These are phyloP conservation scores for Pan paniscus DNA, from an alignment of 2,113 vertebrate species.

Conservation along the genomic window DNA sequence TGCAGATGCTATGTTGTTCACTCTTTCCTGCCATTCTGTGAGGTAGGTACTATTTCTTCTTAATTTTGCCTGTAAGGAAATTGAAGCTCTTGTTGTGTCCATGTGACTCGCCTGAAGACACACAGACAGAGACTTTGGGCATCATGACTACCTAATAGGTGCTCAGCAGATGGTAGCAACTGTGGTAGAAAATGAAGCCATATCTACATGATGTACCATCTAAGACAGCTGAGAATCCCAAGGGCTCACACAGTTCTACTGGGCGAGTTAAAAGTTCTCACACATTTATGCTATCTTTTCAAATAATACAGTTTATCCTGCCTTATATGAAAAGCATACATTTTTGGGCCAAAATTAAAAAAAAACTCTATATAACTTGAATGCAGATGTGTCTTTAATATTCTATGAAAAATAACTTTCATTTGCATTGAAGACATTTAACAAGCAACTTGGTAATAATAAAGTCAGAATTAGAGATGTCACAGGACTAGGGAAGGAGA, in stretches of 20 bases:
- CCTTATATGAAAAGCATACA: constrained; percentile 33
- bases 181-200: constrained; percentile 16
- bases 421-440: constrained; percentile 40
- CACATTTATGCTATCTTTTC: constrained; percentile 21
- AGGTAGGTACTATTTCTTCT: neutral
- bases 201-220: neutral
- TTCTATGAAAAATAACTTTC: constrained; percentile 27
- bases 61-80: constrained; percentile 1
- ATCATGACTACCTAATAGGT: neutral
- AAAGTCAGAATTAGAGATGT: constrained; percentile 36
- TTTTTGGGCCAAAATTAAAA: neutral
- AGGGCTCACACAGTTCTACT: neutral
- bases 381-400: neutral
- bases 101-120: neutral
- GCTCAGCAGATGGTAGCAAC: neutral
- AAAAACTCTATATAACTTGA: neutral
- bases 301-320: constrained; percentile 33
- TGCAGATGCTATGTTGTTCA: neutral
- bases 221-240: neutral
- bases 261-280: neutral
- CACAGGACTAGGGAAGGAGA: neutral
- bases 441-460: neutral
- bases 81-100: neutral
- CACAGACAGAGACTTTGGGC: neutral
- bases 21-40: neutral